These are phyloP conservation scores for Tinea pellionella DNA, from an alignment of 2,888 invertebrate species.

Conservation along the genomic window DNA sequence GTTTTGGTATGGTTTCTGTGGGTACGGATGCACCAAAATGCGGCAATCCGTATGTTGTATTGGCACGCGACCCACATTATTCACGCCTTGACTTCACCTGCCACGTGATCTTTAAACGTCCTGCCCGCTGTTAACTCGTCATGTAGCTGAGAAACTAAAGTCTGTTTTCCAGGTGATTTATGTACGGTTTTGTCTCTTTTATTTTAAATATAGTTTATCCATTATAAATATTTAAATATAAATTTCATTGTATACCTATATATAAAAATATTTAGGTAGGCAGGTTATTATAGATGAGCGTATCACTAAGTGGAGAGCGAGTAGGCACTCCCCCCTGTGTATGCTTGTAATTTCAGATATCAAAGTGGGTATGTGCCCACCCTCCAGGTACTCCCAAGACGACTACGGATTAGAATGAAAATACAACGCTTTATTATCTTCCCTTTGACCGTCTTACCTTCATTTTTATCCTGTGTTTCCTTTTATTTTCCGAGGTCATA, in stretches of 20 bases:
- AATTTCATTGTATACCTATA: background rate
- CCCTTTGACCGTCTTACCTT: conserved; percentile 60
- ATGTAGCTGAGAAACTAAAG: too few relatives aligned
- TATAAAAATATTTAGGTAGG: background rate
- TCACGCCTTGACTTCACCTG: conserved; percentile 19
- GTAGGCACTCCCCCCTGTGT: conserved; percentile 40
- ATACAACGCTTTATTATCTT: conserved; percentile 64
- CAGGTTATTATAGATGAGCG: background rate
- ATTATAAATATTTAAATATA: background rate
- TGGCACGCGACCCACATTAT: conserved; percentile 49
- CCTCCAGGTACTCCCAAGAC: conserved; percentile 28
- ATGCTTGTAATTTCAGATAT: conserved; percentile 66
- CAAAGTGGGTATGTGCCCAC: conserved; percentile 24
- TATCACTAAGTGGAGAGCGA: background rate
- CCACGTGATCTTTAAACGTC: conserved; percentile 2
- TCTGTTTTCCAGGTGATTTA: too few relatives aligned
- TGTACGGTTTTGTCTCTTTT: too few relatives aligned
- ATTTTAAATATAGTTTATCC: too few relatives aligned
- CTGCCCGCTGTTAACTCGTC: background rate
- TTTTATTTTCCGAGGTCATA: background rate
- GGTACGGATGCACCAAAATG: conserved; percentile 1
- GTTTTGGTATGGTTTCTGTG: conserved; percentile 4
- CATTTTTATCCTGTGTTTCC: conserved; percentile 27
- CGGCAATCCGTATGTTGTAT: conserved; percentile 37
- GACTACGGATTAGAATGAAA: conserved; percentile 59